These are phyloP conservation scores for Atrichornis clamosus DNA, from an alignment of 2,113 vertebrate species.

Conservation along the genomic window DNA sequence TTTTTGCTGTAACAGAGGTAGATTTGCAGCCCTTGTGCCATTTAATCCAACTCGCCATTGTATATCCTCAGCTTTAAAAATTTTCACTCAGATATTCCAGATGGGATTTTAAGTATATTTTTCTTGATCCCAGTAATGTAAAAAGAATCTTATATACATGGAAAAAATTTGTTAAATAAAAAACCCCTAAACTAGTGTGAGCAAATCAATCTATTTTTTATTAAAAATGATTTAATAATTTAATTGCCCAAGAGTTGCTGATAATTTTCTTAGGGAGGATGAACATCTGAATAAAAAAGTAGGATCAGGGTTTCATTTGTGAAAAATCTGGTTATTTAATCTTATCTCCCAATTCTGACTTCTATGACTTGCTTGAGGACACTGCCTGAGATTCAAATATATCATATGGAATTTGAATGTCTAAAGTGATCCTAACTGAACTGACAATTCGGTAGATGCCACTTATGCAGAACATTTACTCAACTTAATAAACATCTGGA, in stretches of 20 bases:
- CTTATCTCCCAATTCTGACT: background rate
- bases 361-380: background rate
- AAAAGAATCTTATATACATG: background rate
- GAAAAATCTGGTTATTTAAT: background rate
- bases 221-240: background rate
- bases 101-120: background rate
- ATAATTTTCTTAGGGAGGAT: background rate
- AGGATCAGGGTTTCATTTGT: background rate
- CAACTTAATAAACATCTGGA: background rate
- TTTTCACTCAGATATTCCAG: rapidly evolving
- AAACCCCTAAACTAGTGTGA: rapidly evolving
- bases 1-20: background rate
- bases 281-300: background rate
- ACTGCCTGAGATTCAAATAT: background rate
- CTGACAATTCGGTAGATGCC: background rate
- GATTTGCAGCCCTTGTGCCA: background rate
- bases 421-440: background rate
- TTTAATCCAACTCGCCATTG: background rate
- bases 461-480: background rate
- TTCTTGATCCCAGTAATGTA: background rate
- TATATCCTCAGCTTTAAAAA: background rate
- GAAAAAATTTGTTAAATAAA: background rate
- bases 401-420: background rate
- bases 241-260: background rate
- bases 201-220: background rate